phyloP scores from a whole-genome alignment of 2,888 invertebrate genomes.

The Seira ritae region DNA sequence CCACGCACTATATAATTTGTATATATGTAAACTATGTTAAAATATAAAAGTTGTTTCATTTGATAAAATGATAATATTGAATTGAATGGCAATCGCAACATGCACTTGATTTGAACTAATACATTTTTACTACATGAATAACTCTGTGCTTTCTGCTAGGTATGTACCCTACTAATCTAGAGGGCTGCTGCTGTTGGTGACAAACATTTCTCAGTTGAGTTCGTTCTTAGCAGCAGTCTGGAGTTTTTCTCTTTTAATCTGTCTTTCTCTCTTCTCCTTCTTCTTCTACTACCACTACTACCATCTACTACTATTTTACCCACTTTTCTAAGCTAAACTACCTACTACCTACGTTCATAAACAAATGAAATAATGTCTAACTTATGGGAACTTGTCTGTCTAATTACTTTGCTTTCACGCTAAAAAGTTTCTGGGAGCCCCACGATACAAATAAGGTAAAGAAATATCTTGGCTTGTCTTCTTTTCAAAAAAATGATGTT shows the following conservation, averaged over 20 bases:
- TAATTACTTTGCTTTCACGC: slow-evolving; percentile 70
- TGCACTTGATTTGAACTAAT: slow-evolving; percentile 53
- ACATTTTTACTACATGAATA: slow-evolving; percentile 45
- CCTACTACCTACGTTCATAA: slow-evolving; percentile 14
- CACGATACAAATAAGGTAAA: slow-evolving; percentile 71
- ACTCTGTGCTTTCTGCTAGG: slow-evolving; percentile 58
- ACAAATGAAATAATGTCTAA: slow-evolving; percentile 32
- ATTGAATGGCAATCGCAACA: slow-evolving; percentile 20
- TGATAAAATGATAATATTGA: background rate
- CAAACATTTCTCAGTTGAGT: slow-evolving; percentile 46
- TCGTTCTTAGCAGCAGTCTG: slow-evolving; percentile 42
- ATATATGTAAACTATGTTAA: no score
- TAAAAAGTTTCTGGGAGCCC: slow-evolving; percentile 72
- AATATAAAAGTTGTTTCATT: no score
- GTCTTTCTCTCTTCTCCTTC: slow-evolving; percentile 26
- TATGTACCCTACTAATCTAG: slow-evolving; percentile 62
- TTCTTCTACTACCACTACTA: slow-evolving; percentile 10
- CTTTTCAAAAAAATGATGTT: slow-evolving; percentile 3
- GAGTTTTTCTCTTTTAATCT: slow-evolving; percentile 37
- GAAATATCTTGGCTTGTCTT: slow-evolving; percentile 42
- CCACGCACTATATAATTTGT: no score
- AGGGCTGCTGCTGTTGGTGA: slow-evolving; percentile 53
- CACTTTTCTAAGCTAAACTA: no score
- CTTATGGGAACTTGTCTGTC: slow-evolving; percentile 51
- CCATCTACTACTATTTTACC: no score